phyloP scores from a whole-genome alignment of 2,797 vertebrate genomes.

The Loriculus beryllinus region DNA sequence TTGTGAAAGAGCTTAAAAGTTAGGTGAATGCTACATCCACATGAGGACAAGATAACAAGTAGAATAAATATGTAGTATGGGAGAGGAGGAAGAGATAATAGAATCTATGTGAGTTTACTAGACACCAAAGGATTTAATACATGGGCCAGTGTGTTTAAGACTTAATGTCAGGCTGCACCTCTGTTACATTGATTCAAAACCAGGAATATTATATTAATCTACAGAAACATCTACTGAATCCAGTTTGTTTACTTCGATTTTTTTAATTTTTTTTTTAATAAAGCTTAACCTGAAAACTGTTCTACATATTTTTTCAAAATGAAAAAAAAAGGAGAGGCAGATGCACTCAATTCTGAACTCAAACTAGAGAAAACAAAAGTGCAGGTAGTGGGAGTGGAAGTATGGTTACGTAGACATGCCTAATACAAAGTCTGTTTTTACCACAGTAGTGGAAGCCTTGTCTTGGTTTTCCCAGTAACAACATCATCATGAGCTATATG shows the following conservation, averaged over 20 bases:
- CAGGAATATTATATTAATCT: neutral
- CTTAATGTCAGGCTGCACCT: neutral
- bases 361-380: neutral
- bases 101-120: neutral
- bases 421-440: neutral
- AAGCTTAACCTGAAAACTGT: neutral
- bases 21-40: neutral
- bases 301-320: neutral
- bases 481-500: neutral
- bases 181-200: neutral
- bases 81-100: neutral
- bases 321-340: neutral
- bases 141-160: neutral
- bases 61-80: neutral
- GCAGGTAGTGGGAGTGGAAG: neutral
- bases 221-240: neutral
- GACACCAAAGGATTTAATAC: neutral
- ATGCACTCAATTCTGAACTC: neutral
- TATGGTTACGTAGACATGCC: neutral
- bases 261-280: neutral
- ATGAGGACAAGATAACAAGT: neutral
- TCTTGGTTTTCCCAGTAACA: neutral
- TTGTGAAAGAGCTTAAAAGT: neutral
- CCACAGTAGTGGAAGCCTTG: neutral
- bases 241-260: neutral